These are phyloP conservation scores for Noctua fimbriata DNA, from an alignment of 2,888 invertebrate species.

Conservation along the genomic window DNA sequence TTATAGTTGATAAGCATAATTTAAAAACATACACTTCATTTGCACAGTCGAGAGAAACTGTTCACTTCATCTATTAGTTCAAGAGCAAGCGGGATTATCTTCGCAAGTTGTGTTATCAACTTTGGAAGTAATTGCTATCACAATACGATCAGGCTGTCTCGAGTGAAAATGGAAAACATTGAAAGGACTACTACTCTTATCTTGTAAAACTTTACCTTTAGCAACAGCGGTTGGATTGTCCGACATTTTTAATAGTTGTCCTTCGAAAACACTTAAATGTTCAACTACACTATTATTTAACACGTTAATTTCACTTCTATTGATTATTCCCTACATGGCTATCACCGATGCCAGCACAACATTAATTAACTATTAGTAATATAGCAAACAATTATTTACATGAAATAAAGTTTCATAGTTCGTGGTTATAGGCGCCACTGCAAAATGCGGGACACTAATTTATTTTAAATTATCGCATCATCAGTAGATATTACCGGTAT, in stretches of 20 bases:
- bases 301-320: slow-evolving; percentile 62
- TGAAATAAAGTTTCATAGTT: slow-evolving; percentile 41
- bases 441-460: slow-evolving; percentile 29
- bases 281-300: slow-evolving; percentile 62
- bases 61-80: not conserved
- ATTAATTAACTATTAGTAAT: slow-evolving; percentile 30
- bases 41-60: slow-evolving; percentile 28
- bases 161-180: slow-evolving; percentile 33
- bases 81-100: slow-evolving; percentile 11
- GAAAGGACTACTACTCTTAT: slow-evolving; percentile 21
- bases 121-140: slow-evolving; percentile 19
- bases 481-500: slow-evolving; percentile 27
- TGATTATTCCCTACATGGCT: slow-evolving; percentile 39
- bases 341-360: slow-evolving; percentile 44
- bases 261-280: slow-evolving; percentile 63
- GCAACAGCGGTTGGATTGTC: slow-evolving; percentile 79
- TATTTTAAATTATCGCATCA: slow-evolving; percentile 28
- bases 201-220: slow-evolving; percentile 76
- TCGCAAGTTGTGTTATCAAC: slow-evolving; percentile 2
- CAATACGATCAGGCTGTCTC: slow-evolving; percentile 20
- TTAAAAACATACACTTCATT: slow-evolving; percentile 32
- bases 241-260: slow-evolving; percentile 75
- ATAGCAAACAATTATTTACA: slow-evolving; percentile 40
- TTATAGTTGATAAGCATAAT: not conserved
- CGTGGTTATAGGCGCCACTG: slow-evolving; percentile 29